Evolutionary conservation across 92 coral and sea anemone species (phyloP).

Genomic region (Parazoanthus swiftii): DNA sequence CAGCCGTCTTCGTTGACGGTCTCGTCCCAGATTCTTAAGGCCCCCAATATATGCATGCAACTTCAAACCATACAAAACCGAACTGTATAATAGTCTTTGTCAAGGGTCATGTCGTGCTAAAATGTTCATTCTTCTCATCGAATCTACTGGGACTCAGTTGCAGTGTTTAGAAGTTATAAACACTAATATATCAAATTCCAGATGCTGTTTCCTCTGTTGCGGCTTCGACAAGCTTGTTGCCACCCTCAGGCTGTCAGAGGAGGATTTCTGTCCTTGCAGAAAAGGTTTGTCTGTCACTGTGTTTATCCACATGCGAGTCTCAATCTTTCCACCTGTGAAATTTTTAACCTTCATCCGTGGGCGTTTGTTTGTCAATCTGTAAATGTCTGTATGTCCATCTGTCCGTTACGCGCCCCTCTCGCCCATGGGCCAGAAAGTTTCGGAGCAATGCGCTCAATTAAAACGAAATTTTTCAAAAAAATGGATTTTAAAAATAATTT

Average conservation of each 20-base stretch:
- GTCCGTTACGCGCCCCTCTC: too few species aligned
- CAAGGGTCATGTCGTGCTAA: too few species aligned
- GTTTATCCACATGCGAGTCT: neutral
- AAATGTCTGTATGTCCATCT: too few species aligned
- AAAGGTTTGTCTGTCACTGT: constrained; percentile 58
- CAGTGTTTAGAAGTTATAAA: neutral
- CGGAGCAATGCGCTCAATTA: too few species aligned
- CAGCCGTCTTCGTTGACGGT: too few species aligned
- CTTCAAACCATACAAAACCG: too few species aligned
- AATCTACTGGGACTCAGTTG: neutral
- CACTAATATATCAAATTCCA: constrained; percentile 21
- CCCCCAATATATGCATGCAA: too few species aligned
- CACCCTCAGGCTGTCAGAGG: constrained; percentile 99
- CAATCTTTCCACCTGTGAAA: neutral
- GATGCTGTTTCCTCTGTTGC: constrained; percentile 85
- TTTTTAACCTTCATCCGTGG: neutral
- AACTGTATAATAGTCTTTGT: too few species aligned
- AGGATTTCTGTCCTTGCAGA: constrained; percentile 87
- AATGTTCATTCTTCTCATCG: neutral
- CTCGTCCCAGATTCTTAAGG: too few species aligned
- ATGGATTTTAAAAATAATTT: too few species aligned
- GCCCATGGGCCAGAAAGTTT: too few species aligned
- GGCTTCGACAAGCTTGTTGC: constrained; percentile 96
- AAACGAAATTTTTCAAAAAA: too few species aligned
- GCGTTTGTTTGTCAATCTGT: neutral